Evolutionary conservation across 1,140 invertebrate genomes (phyloP).

Genomic region (Hycleus cichorii): DNA sequence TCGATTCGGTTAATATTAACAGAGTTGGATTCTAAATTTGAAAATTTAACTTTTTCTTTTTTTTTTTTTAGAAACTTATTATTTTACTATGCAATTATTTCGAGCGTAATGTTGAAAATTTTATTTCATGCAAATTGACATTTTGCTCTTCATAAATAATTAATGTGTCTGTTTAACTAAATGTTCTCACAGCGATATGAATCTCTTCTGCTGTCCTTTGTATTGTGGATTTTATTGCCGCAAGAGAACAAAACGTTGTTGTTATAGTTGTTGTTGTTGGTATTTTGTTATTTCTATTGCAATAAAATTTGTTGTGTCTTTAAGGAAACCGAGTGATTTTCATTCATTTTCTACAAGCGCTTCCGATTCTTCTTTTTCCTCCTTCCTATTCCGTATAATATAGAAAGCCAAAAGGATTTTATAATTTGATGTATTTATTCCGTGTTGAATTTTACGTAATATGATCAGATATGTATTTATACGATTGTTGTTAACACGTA

Average conservation of each 20-base stretch:
- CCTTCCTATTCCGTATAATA: too few relatives aligned
- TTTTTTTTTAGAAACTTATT: too few relatives aligned
- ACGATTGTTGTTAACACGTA: slow-evolving; percentile 20
- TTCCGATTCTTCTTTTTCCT: too few relatives aligned
- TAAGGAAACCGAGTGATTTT: too few relatives aligned
- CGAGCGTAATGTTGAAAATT: slow-evolving; percentile 9
- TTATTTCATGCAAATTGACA: slow-evolving; percentile 15
- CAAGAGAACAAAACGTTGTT: too few relatives aligned
- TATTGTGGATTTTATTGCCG: background rate
- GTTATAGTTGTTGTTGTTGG: too few relatives aligned
- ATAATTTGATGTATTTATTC: slow-evolving; percentile 9
- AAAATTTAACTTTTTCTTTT: too few relatives aligned
- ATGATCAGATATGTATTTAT: slow-evolving; percentile 22
- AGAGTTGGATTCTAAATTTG: too few relatives aligned
- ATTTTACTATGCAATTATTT: slow-evolving; percentile 1
- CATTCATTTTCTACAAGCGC: too few relatives aligned
- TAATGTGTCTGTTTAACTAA: slow-evolving; percentile 10
- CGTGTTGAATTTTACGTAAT: slow-evolving; percentile 15
- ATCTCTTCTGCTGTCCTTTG: slow-evolving; percentile 6
- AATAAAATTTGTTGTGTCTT: too few relatives aligned
- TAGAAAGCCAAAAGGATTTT: background rate
- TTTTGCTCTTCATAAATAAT: slow-evolving; percentile 15
- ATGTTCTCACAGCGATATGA: slow-evolving; percentile 11
- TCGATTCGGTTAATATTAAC: too few relatives aligned
- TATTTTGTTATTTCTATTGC: too few relatives aligned